Conservation (phyloP, 2,113 vertebrate species). For the Ondatra zibethicus region DNA sequence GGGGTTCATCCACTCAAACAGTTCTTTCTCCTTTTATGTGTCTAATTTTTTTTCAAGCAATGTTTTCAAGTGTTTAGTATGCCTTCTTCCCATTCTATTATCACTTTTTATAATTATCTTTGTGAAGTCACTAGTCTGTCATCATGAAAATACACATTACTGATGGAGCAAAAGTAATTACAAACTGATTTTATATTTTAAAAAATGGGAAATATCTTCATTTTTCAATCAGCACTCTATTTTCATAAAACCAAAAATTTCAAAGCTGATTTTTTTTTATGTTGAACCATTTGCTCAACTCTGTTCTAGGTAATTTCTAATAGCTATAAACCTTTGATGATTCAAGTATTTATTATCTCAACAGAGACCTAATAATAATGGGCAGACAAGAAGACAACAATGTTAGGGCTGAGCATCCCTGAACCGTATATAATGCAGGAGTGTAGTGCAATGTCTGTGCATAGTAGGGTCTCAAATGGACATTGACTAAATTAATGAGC, state of each 20-base stretch:
- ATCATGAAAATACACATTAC: background rate
- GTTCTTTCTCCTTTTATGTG: background rate
- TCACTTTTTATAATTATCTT: background rate
- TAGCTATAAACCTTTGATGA: background rate
- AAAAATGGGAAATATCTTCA: background rate
- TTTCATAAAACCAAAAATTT: conserved; percentile 22
- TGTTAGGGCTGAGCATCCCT: background rate
- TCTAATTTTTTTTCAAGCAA: background rate
- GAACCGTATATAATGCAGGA: background rate
- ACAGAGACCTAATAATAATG: background rate
- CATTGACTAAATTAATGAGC: background rate
- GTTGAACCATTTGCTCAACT: background rate
- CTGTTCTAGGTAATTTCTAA: background rate
- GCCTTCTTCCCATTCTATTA: background rate
- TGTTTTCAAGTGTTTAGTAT: background rate
- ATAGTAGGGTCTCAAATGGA: background rate
- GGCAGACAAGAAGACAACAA: background rate
- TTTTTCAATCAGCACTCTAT: background rate
- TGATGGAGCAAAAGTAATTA: background rate
- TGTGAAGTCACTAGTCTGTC: background rate
- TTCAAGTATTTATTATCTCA: background rate
- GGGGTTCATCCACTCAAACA: no score
- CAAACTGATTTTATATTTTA: background rate
- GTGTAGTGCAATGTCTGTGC: background rate
- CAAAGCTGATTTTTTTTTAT: background rate